Evolutionary conservation across 2,797 vertebrate species (phyloP).

Genomic region (Crax fasciolata): DNA sequence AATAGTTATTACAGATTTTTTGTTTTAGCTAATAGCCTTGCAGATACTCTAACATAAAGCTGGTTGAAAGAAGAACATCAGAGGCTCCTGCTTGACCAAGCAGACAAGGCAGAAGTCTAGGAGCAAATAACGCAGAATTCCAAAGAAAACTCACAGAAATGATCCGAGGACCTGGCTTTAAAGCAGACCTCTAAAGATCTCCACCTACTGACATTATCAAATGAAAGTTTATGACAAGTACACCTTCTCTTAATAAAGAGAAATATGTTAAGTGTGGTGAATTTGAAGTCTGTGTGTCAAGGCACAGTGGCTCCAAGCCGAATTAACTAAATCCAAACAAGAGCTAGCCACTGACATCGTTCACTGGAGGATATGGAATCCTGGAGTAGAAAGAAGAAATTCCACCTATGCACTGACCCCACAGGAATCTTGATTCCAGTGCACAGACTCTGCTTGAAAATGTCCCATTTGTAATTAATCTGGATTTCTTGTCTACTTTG

Average conservation of each 20-base stretch:
- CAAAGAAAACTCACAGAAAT: not conserved
- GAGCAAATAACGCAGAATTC: not conserved
- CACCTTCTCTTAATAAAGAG: not conserved
- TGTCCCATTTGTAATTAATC: not conserved
- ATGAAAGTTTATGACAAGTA: not conserved
- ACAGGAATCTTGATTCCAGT: not conserved
- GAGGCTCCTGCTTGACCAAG: not conserved
- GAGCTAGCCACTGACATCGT: not conserved
- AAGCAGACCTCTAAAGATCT: not conserved
- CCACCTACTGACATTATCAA: not conserved
- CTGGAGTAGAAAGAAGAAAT: not conserved
- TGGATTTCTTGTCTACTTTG: not conserved
- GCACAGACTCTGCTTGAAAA: not conserved
- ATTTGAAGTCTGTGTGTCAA: not conserved
- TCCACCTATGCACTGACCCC: not conserved
- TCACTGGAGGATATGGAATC: not conserved
- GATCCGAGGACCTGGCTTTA: not conserved
- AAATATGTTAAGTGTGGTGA: not conserved
- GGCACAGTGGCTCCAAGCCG: not conserved
- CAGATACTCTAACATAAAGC: not conserved
- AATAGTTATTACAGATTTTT: not conserved
- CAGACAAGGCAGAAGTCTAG: not conserved
- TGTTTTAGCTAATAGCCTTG: not conserved
- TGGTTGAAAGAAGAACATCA: not conserved
- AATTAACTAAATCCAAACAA: not conserved